A percentile compares a stretch with the other conserved stretches of the same genome.
These are phyloP conservation scores for Furcula furcula DNA, from an alignment of 2,888 invertebrate genomes.

Conservation along the genomic window DNA sequence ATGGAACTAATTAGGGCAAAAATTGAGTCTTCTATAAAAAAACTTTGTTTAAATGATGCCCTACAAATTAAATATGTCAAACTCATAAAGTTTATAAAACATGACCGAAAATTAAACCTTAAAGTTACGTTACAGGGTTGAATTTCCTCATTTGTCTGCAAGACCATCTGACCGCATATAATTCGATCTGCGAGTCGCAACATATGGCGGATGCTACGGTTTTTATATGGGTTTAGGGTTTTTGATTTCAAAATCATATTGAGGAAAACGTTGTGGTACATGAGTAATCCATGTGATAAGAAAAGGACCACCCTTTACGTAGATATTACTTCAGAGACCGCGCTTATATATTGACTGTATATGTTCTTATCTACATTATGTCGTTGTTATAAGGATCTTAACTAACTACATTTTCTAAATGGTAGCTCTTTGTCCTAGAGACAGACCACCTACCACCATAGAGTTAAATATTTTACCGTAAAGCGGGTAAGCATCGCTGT, in stretches of 20 bases:
- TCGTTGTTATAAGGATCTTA: no score
- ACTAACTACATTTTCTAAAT: no score
- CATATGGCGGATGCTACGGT: conserved; percentile 54
- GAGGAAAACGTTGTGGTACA: conserved; percentile 4
- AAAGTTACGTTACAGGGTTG: conserved; percentile 10
- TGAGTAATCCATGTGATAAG: background rate
- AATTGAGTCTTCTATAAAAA: no score
- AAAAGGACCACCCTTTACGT: no score
- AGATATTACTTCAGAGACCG: no score
- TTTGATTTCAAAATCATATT: conserved; percentile 27
- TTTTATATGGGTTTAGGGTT: conserved; percentile 47
- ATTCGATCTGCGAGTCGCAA: conserved; percentile 40
- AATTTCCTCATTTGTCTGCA: conserved; percentile 8
- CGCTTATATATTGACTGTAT: no score
- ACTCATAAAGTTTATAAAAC: background rate
- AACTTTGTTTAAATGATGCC: conserved; percentile 26
- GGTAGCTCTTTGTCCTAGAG: no score
- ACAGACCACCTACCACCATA: no score
- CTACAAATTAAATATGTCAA: conserved; percentile 22
- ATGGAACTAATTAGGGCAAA: no score
- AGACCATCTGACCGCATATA: conserved; percentile 41
- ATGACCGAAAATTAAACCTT: conserved; percentile 11
- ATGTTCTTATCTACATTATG: no score
- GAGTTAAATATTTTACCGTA: no score
- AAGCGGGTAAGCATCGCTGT: no score